These are phyloP conservation scores for Madoqua kirkii DNA, from an alignment of 2,113 vertebrate species.

Conservation along the genomic window DNA sequence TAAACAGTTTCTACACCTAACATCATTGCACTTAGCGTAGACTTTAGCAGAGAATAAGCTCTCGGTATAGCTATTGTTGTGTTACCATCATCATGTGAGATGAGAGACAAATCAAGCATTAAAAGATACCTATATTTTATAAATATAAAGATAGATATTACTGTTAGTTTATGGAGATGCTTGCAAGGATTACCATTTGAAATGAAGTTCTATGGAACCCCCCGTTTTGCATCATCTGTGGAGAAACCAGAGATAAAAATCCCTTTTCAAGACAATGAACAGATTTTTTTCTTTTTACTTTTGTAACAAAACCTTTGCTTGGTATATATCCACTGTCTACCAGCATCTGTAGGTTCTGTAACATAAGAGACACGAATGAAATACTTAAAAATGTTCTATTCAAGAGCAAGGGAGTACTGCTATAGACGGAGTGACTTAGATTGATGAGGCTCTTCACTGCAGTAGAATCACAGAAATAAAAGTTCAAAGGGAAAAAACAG, in stretches of 20 bases:
- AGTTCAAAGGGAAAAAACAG: constrained; percentile 22
- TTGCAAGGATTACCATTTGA: neutral
- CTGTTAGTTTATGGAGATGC: neutral
- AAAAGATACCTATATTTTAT: neutral
- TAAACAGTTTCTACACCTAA: neutral
- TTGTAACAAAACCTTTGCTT: constrained; percentile 27
- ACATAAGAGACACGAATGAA: constrained; percentile 9
- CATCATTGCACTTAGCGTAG: neutral
- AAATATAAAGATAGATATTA: neutral
- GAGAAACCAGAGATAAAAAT: neutral
- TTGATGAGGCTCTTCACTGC: constrained; percentile 47
- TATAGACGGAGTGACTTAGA: constrained; percentile 36
- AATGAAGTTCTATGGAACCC: neutral
- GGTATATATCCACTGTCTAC: neutral
- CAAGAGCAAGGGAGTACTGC: neutral
- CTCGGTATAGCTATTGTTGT: neutral
- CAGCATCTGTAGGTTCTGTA: constrained; percentile 32
- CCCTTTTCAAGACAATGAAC: neutral
- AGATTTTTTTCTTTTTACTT: constrained; percentile 3
- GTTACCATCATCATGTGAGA: neutral
- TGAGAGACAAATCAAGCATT: neutral
- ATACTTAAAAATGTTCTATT: constrained; percentile 25
- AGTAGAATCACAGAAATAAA: constrained; percentile 38
- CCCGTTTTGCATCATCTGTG: neutral
- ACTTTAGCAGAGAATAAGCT: neutral